A percentile compares a stretch with the other conserved stretches of the same genome.
Evolutionary conservation across 1,140 invertebrate species (phyloP).

Genomic region (Oreohelix idahoensis): DNA sequence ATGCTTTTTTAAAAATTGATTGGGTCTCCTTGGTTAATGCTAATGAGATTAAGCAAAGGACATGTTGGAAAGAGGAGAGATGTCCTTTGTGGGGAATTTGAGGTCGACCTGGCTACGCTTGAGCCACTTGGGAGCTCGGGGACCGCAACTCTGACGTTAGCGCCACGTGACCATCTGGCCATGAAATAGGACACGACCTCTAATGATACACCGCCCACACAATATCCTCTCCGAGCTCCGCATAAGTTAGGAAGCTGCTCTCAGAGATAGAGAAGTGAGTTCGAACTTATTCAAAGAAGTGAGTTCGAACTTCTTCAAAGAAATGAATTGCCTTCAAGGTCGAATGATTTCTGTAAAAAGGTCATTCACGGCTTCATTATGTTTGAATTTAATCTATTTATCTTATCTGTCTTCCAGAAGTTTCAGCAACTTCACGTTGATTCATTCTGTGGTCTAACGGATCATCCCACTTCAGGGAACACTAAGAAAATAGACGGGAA

Average conservation of each 20-base stretch:
- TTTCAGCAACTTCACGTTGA: too few relatives aligned
- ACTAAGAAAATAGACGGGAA: too few relatives aligned
- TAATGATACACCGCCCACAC: neutral
- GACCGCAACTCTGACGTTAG: constrained; percentile 1
- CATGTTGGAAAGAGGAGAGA: neutral
- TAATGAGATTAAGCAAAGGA: constrained; percentile 12
- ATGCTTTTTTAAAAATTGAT: constrained; percentile 1
- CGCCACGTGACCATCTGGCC: constrained; percentile 10
- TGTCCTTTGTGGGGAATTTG: neutral
- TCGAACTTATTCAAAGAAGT: too few relatives aligned
- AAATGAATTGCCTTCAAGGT: too few relatives aligned
- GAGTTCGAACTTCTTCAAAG: too few relatives aligned
- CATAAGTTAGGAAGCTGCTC: neutral
- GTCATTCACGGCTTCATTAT: too few relatives aligned
- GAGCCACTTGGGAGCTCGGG: neutral
- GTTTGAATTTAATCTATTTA: too few relatives aligned
- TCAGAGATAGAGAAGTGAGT: too few relatives aligned
- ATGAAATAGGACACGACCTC: neutral
- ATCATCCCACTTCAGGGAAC: too few relatives aligned
- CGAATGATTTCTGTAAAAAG: too few relatives aligned
- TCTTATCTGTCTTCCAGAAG: too few relatives aligned
- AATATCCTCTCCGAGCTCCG: neutral
- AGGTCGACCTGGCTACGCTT: neutral
- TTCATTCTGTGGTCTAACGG: too few relatives aligned
- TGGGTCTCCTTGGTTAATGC: neutral